Conservation (phyloP, 1,140 invertebrate species). For the Megalonaias nervosa region DNA sequence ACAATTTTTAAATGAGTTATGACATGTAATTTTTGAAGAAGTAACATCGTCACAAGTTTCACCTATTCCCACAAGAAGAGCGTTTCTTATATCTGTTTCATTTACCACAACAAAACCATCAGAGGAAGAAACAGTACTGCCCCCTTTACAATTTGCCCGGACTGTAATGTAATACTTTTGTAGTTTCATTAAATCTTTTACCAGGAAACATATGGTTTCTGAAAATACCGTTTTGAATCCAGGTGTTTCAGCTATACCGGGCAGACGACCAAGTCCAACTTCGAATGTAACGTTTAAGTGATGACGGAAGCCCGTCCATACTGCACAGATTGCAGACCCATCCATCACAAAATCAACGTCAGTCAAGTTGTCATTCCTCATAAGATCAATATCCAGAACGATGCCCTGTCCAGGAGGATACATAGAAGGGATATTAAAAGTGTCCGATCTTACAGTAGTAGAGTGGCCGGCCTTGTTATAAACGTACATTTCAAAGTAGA, state of each 20-base stretch:
- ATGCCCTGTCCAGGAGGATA: slow-evolving; percentile 36
- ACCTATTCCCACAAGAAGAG: slow-evolving; percentile 10
- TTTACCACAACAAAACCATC: slow-evolving; percentile 27
- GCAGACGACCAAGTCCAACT: slow-evolving; percentile 38
- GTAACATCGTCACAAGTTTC: not conserved
- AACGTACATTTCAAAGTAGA: slow-evolving; percentile 9
- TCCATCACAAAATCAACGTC: not conserved
- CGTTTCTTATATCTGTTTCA: not conserved
- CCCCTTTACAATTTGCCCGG: slow-evolving; percentile 5
- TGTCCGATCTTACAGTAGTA: not conserved
- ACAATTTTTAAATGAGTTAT: too few relatives aligned
- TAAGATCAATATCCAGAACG: slow-evolving; percentile 24
- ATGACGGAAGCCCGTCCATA: slow-evolving; percentile 43
- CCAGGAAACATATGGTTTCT: not conserved
- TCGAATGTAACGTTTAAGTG: slow-evolving; percentile 34
- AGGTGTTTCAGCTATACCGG: slow-evolving; percentile 21
- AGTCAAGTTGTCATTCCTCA: not conserved
- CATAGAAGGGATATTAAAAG: slow-evolving; percentile 36
- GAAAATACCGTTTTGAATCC: slow-evolving; percentile 1
- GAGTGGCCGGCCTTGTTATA: slow-evolving; percentile 32
- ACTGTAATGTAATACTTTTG: slow-evolving; percentile 11
- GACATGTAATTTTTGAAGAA: too few relatives aligned
- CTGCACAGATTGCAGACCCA: slow-evolving; percentile 35
- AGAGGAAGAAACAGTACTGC: slow-evolving; percentile 8
- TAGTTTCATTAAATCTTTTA: not conserved